These are phyloP conservation scores for Karalla daura DNA, from an alignment of 2,797 vertebrate species.

Conservation along the genomic window DNA sequence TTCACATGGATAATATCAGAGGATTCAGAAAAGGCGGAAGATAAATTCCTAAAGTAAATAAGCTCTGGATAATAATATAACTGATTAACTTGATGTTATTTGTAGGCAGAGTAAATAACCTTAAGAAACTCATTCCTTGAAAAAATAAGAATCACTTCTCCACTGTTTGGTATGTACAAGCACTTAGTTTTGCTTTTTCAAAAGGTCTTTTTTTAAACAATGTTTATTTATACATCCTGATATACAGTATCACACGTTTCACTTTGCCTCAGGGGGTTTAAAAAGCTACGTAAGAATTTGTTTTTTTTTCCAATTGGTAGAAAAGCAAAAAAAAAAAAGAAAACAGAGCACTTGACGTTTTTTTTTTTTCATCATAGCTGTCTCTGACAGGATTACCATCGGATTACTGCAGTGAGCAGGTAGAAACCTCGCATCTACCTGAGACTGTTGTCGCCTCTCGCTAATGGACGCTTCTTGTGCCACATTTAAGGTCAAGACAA, in stretches of 20 bases:
- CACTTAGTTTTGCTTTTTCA: neutral
- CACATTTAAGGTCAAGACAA: neutral
- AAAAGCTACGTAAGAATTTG: neutral
- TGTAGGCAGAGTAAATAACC: too few species aligned
- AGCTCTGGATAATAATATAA: too few species aligned
- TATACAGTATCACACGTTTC: neutral
- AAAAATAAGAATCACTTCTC: neutral
- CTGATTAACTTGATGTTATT: too few species aligned
- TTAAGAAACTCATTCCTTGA: too few species aligned
- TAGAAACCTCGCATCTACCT: neutral
- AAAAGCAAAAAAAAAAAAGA: neutral
- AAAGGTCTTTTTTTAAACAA: neutral
- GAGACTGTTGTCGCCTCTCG: neutral
- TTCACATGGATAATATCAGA: too few species aligned
- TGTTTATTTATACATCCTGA: neutral
- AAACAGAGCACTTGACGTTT: neutral
- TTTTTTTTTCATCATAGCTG: neutral
- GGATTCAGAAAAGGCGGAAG: too few species aligned
- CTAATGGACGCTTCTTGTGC: neutral
- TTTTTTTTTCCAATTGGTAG: too few species aligned
- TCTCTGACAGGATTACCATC: too few species aligned
- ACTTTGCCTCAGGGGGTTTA: neutral
- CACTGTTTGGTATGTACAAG: neutral
- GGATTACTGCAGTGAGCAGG: too few species aligned
- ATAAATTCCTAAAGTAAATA: too few species aligned